phyloP scores from a whole-genome alignment of 2,888 invertebrate species.

The Gari tellinella region DNA sequence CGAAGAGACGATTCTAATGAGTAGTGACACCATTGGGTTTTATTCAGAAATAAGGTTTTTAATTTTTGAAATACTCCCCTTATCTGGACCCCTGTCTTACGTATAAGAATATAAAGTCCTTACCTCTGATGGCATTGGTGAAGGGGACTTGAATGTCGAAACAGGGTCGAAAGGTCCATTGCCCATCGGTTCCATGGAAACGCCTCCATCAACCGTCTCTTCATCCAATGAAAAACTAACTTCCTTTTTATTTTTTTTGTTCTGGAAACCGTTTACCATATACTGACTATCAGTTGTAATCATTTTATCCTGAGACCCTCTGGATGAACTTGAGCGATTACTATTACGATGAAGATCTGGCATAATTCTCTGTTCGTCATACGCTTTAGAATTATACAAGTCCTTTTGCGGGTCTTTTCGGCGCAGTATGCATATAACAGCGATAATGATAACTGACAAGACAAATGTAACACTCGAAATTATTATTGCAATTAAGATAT shows the following conservation, averaged over 20 bases:
- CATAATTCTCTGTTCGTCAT: constrained; percentile 69
- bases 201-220: constrained; percentile 44
- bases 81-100: too few species aligned
- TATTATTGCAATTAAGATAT: constrained; percentile 62
- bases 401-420: constrained; percentile 55
- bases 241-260: constrained; percentile 55
- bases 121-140: constrained; percentile 46
- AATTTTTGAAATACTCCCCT: too few species aligned
- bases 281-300: constrained; percentile 32
- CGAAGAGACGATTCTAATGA: too few species aligned
- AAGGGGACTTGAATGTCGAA: constrained; percentile 49
- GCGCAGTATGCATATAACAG: constrained; percentile 59
- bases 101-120: too few species aligned
- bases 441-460: constrained; percentile 61
- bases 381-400: constrained; percentile 60
- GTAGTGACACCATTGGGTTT: too few species aligned
- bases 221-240: constrained; percentile 64
- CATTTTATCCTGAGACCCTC: constrained; percentile 65
- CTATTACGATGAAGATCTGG: constrained; percentile 55
- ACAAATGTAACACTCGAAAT: constrained; percentile 67
- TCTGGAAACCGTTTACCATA: constrained; percentile 38
- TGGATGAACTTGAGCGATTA: constrained; percentile 62
- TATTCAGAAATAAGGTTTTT: too few species aligned
- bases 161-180: constrained; percentile 49
- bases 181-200: constrained; percentile 31